phyloP scores from a whole-genome alignment of 1,140 invertebrate genomes.

The Mylabris phalerata region DNA sequence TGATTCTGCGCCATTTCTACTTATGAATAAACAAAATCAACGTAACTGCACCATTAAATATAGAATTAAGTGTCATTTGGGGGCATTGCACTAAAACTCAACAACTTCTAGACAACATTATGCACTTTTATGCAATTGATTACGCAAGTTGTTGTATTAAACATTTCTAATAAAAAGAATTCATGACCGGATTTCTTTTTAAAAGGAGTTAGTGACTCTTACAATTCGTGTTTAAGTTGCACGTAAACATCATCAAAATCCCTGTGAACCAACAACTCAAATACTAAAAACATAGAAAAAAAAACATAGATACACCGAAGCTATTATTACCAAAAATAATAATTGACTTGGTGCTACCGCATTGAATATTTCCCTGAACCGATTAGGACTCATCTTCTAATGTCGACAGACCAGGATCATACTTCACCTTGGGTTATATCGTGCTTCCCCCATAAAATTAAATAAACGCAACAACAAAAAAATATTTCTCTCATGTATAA shows the following conservation, averaged over 20 bases:
- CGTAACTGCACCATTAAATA: too few relatives aligned
- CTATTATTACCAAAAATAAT: slow-evolving; percentile 19
- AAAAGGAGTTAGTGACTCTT: too few relatives aligned
- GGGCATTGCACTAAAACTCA: too few relatives aligned
- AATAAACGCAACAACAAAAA: slow-evolving; percentile 1
- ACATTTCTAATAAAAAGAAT: too few relatives aligned
- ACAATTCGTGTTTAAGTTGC: neutral
- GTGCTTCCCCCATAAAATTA: neutral
- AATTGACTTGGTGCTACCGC: slow-evolving; percentile 16
- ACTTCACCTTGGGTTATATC: slow-evolving; percentile 14
- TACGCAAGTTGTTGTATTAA: too few relatives aligned
- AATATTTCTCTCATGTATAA: slow-evolving; percentile 7
- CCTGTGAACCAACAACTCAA: slow-evolving; percentile 4
- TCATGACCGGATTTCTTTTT: too few relatives aligned
- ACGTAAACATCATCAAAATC: slow-evolving; percentile 10
- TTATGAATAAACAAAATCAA: too few relatives aligned
- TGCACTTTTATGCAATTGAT: too few relatives aligned
- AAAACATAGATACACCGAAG: slow-evolving; percentile 15
- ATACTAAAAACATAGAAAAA: slow-evolving; percentile 2
- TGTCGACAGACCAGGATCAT: slow-evolving; percentile 15
- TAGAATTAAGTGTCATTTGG: too few relatives aligned
- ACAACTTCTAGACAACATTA: too few relatives aligned
- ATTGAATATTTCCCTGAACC: slow-evolving; percentile 19
- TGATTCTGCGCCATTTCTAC: too few relatives aligned
- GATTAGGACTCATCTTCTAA: slow-evolving; percentile 1